Percentiles rank a stretch among this genome's conserved stretches.
Conservation (phyloP, 2,888 invertebrate genomes). For the Cephus runcator region DNA sequence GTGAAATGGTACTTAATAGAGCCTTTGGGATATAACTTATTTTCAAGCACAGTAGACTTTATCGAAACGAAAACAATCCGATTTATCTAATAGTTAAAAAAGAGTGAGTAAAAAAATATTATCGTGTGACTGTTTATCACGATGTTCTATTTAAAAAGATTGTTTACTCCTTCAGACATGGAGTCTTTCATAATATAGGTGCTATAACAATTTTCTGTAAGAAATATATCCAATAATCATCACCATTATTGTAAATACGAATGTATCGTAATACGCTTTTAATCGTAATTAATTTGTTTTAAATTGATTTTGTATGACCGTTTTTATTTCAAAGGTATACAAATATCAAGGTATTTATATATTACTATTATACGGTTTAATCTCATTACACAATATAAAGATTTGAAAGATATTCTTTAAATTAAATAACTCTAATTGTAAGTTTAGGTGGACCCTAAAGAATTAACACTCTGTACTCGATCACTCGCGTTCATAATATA, state of each 20-base stretch:
- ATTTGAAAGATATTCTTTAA: not conserved
- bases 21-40: no score
- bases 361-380: slow-evolving; percentile 1
- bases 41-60: not conserved
- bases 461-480: not conserved
- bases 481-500: not conserved
- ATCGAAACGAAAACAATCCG: not conserved
- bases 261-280: not conserved
- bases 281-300: not conserved
- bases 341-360: not conserved
- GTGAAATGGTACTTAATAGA: no score
- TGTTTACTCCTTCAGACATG: no score
- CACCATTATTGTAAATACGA: no score
- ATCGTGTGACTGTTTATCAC: no score
- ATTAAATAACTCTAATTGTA: not conserved
- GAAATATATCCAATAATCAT: no score
- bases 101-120: no score
- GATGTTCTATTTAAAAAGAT: no score
- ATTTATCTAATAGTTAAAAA: not conserved
- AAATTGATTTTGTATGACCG: not conserved
- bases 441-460: not conserved
- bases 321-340: not conserved
- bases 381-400: not conserved
- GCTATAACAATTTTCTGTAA: no score
- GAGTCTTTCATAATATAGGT: no score